A percentile compares a stretch with the other conserved stretches of the same genome.
phyloP scores from a whole-genome alignment of 1,140 invertebrate genomes.

The Drosophila nebulosa region DNA sequence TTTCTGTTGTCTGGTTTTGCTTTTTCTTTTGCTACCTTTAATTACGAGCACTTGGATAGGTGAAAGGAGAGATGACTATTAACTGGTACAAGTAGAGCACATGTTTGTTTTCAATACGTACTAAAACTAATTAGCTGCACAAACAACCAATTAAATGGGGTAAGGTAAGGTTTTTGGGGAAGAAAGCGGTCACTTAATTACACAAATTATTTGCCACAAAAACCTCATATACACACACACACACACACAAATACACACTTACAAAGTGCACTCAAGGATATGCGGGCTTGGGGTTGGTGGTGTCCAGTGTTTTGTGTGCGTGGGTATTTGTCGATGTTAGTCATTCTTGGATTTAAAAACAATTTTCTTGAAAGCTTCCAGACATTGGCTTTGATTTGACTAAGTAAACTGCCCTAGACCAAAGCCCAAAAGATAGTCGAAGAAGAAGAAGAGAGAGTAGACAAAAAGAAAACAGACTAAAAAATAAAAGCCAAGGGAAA shows the following conservation, averaged over 20 bases:
- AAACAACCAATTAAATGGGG: constrained; percentile 46
- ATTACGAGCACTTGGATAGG: constrained; percentile 50
- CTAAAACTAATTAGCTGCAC: constrained; percentile 47
- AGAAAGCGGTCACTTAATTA: constrained; percentile 46
- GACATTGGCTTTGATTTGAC: constrained; percentile 60
- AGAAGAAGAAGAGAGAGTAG: not conserved
- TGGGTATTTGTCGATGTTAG: not conserved
- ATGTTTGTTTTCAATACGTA: constrained; percentile 41
- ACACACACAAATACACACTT: constrained; percentile 1
- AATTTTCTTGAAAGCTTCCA: constrained; percentile 67
- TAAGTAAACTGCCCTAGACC: constrained; percentile 68
- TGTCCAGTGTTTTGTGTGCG: too few species aligned
- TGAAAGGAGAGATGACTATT: constrained; percentile 4
- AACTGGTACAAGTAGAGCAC: constrained; percentile 1
- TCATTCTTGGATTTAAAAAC: constrained; percentile 50
- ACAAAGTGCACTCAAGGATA: constrained; percentile 36
- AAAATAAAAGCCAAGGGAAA: constrained; percentile 9
- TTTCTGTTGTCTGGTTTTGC: constrained; percentile 22
- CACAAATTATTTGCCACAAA: constrained; percentile 55
- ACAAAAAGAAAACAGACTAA: not conserved
- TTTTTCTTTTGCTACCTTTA: constrained; percentile 52
- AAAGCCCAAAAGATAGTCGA: constrained; percentile 29
- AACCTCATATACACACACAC: constrained; percentile 31
- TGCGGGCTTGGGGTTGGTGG: not conserved
- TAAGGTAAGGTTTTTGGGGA: not conserved